phyloP scores from a whole-genome alignment of 2,113 vertebrate species.

The Tinamus guttatus region DNA sequence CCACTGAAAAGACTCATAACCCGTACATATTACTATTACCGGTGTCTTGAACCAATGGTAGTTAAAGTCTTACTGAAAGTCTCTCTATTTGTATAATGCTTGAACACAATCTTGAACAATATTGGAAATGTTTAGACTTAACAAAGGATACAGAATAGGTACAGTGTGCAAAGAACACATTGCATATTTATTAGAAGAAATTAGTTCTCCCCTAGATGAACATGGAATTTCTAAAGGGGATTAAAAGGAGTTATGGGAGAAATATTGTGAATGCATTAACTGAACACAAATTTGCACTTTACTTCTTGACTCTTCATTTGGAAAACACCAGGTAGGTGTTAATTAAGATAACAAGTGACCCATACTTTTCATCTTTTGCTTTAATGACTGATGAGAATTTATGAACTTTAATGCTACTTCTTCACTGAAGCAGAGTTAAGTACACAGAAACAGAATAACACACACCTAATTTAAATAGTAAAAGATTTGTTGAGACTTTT shows the following conservation, averaged over 20 bases:
- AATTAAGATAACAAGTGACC: constrained; percentile 69
- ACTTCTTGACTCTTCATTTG: constrained; percentile 61
- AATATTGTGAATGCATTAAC: constrained; percentile 36
- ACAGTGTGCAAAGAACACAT: background rate
- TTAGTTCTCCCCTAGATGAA: constrained; percentile 16
- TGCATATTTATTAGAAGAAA: constrained; percentile 52
- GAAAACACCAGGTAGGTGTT: constrained; percentile 57
- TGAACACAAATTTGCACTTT: constrained; percentile 61
- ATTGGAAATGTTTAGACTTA: background rate
- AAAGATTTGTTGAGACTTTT: background rate
- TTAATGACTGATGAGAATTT: constrained; percentile 60
- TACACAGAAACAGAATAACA: background rate
- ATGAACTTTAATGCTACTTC: constrained; percentile 25
- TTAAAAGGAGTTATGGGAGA: background rate
- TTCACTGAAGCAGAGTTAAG: constrained; percentile 7
- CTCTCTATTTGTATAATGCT: background rate
- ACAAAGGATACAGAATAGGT: background rate
- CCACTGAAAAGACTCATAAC: background rate
- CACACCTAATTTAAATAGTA: background rate
- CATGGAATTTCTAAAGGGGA: constrained; percentile 29
- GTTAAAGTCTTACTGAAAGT: background rate
- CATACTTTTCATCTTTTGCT: constrained; percentile 55
- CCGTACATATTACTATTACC: background rate
- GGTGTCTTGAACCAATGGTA: background rate
- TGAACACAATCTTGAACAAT: background rate